Percentiles rank a stretch among this genome's conserved stretches.
Evolutionary conservation across 2,797 vertebrate species (phyloP).

Genomic region (Ctenochaetus hawaiiensis): DNA sequence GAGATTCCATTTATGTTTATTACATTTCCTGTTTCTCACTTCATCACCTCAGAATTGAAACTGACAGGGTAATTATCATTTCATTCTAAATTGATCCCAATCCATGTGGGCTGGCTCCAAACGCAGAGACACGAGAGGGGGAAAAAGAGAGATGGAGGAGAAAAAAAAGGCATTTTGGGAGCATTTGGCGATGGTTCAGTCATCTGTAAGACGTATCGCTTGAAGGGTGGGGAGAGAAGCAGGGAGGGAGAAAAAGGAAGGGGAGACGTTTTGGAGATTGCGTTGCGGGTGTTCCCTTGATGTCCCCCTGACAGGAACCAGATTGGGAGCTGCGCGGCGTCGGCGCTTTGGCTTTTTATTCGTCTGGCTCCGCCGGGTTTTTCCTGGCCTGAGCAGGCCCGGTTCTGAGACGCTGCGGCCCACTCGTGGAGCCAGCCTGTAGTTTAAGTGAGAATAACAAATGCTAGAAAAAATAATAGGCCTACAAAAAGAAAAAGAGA

Average conservation of each 20-base stretch:
- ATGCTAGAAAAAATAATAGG: conserved; percentile 84
- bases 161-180: conserved; percentile 71
- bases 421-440: conserved; percentile 82
- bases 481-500: conserved; percentile 78
- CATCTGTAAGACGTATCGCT: conserved; percentile 84
- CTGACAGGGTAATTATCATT: conserved; percentile 89
- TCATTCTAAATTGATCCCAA: conserved; percentile 88
- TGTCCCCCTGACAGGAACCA: conserved; percentile 90
- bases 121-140: conserved; percentile 74
- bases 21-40: conserved; percentile 87
- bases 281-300: conserved; percentile 91
- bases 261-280: conserved; percentile 86
- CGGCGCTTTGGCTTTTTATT: conserved; percentile 86
- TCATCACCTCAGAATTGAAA: conserved; percentile 85
- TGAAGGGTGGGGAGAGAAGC: conserved; percentile 74
- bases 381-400: conserved; percentile 86
- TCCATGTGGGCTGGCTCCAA: conserved; percentile 85
- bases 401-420: conserved; percentile 82
- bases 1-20: conserved; percentile 84
- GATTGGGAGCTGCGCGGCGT: conserved; percentile 85
- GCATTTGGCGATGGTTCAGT: conserved; percentile 84
- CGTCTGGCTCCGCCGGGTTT: conserved; percentile 87
- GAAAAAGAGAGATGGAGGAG: conserved; percentile 62
- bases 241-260: conserved; percentile 72
- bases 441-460: conserved; percentile 88